phyloP scores from a whole-genome alignment of 2,113 vertebrate genomes.

The Cheirogaleus medius region DNA sequence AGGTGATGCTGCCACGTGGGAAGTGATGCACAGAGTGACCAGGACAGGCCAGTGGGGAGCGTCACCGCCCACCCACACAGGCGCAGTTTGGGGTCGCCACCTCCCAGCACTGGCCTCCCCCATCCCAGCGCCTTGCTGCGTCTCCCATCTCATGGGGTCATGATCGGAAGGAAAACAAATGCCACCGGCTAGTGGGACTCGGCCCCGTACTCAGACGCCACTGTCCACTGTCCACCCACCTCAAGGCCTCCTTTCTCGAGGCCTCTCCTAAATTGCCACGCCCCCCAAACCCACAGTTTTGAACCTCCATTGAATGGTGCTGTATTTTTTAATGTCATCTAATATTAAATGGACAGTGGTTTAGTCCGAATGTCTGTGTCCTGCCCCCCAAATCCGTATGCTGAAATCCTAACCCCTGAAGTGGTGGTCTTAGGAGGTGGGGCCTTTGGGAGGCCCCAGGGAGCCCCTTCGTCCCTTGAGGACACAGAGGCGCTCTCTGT shows the following conservation, averaged over 20 bases:
- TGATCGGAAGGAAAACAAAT: background rate
- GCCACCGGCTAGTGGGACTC: background rate
- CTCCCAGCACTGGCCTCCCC: background rate
- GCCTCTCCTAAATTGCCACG: background rate
- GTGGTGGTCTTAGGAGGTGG: background rate
- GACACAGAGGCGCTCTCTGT: background rate
- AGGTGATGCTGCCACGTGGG: accelerated
- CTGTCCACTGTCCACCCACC: background rate
- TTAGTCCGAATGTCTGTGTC: background rate
- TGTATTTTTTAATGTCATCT: no score
- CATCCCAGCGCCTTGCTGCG: accelerated
- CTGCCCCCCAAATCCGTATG: background rate
- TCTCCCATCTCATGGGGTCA: background rate
- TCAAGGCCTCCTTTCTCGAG: background rate
- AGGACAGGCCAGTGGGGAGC: accelerated
- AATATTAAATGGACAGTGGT: background rate
- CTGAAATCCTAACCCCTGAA: background rate
- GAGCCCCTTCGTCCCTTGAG: no score
- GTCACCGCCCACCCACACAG: background rate
- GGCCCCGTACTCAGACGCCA: background rate
- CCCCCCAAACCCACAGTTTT: no score
- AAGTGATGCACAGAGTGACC: accelerated
- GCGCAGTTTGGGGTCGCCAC: background rate
- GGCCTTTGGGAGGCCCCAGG: background rate
- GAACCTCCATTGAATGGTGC: background rate